Conservation (phyloP, 1,140 invertebrate species). For the Asobara japonica region DNA sequence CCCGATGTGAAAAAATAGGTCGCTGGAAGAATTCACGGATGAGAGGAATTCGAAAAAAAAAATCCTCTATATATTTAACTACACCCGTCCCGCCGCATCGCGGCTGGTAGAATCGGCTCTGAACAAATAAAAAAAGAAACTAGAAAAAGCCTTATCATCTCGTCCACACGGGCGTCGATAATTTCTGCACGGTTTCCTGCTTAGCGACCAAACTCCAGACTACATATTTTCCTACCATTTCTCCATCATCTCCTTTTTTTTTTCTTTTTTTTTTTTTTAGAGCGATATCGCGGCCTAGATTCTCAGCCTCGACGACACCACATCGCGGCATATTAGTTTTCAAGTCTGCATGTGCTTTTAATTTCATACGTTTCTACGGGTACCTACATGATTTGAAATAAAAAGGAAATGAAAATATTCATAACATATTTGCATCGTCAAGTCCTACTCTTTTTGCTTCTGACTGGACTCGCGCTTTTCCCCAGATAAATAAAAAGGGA, state of each 20-base stretch:
- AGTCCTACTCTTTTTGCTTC: slow-evolving; percentile 18
- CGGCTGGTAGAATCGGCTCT: neutral
- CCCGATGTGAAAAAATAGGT: too few species aligned
- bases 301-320: neutral
- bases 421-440: slow-evolving; percentile 7
- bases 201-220: slow-evolving; percentile 33
- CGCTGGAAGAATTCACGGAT: too few species aligned
- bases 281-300: slow-evolving; percentile 38
- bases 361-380: slow-evolving; percentile 11
- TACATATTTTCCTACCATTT: neutral
- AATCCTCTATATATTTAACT: too few species aligned
- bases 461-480: neutral
- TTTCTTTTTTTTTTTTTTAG: slow-evolving; percentile 24
- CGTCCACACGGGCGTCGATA: slow-evolving; percentile 6
- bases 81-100: too few species aligned
- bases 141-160: neutral
- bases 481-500: slow-evolving; percentile 25
- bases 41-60: too few species aligned
- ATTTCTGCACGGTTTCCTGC: slow-evolving; percentile 36
- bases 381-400: slow-evolving; percentile 1
- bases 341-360: neutral
- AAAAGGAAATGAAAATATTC: neutral
- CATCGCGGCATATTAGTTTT: slow-evolving; percentile 5
- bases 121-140: slow-evolving; percentile 2
- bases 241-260: neutral